Evolutionary conservation across 1,140 invertebrate species (phyloP).

Genomic region (Chironomus tepperi): DNA sequence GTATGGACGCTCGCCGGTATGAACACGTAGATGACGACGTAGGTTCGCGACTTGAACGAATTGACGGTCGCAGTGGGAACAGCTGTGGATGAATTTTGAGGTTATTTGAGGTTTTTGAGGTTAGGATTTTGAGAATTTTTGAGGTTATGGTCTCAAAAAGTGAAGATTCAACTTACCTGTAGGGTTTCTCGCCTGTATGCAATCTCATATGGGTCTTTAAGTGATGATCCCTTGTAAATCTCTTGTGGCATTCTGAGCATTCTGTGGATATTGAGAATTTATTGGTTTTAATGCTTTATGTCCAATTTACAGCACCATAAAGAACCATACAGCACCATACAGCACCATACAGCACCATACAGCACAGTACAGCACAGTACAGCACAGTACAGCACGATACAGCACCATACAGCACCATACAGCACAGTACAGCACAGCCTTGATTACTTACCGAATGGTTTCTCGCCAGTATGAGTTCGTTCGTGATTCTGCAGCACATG

Average conservation of each 20-base stretch:
- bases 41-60: slow-evolving; percentile 94
- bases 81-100: slow-evolving; percentile 54
- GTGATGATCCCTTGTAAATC: slow-evolving; percentile 93
- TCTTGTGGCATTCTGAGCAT: slow-evolving; percentile 86
- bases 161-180: no score
- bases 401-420: no score
- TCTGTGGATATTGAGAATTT: slow-evolving; percentile 35
- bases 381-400: no score
- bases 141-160: no score
- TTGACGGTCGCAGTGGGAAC: slow-evolving; percentile 80
- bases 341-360: no score
- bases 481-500: slow-evolving; percentile 94
- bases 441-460: slow-evolving; percentile 75
- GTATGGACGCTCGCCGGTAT: slow-evolving; percentile 93
- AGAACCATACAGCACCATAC: no score
- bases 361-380: no score
- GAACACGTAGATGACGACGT: slow-evolving; percentile 83
- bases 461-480: slow-evolving; percentile 92
- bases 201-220: slow-evolving; percentile 87
- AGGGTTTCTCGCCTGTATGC: slow-evolving; percentile 78
- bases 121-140: no score
- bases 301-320: no score
- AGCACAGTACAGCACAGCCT: no score
- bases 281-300: no score
- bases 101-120: no score